phyloP scores from a whole-genome alignment of 2,888 invertebrate genomes.

The Frankliniella fusca region DNA sequence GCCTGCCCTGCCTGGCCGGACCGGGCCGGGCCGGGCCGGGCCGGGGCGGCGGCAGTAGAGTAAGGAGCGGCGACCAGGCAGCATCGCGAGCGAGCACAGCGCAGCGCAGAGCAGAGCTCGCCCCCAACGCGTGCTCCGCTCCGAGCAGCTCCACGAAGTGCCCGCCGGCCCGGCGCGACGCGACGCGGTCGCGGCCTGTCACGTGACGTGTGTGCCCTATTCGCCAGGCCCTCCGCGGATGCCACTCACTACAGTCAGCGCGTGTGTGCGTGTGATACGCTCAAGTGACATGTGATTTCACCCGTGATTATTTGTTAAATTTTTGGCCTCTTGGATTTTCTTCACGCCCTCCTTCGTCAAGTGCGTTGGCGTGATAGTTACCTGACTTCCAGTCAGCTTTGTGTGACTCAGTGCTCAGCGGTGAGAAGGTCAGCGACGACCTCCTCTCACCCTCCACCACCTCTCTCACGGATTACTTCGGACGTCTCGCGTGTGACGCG shows the following conservation, averaged over 20 bases:
- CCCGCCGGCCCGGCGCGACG: no score
- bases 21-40: constrained; percentile 44
- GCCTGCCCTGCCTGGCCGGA: constrained; percentile 36
- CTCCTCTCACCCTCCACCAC: background rate
- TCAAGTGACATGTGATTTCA: constrained; percentile 3
- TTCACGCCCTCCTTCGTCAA: no score
- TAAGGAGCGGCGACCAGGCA: background rate
- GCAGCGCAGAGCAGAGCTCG: background rate
- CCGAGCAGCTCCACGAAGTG: no score
- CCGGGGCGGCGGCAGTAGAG: constrained; percentile 42
- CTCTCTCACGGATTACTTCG: background rate
- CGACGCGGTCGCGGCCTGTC: no score
- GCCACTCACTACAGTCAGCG: background rate
- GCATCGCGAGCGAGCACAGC: constrained; percentile 12
- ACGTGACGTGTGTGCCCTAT: constrained; percentile 1
- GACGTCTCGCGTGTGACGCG: background rate
- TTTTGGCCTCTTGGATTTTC: no score
- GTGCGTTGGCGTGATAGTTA: no score
- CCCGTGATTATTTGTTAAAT: no score
- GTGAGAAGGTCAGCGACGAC: background rate
- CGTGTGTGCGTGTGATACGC: background rate
- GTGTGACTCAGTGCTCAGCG: background rate
- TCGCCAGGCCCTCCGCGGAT: background rate
- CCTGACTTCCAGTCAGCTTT: no score
- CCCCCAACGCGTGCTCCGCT: no score